These are phyloP conservation scores for Eulemur rufifrons DNA, from an alignment of 2,113 vertebrate genomes.

Conservation along the genomic window DNA sequence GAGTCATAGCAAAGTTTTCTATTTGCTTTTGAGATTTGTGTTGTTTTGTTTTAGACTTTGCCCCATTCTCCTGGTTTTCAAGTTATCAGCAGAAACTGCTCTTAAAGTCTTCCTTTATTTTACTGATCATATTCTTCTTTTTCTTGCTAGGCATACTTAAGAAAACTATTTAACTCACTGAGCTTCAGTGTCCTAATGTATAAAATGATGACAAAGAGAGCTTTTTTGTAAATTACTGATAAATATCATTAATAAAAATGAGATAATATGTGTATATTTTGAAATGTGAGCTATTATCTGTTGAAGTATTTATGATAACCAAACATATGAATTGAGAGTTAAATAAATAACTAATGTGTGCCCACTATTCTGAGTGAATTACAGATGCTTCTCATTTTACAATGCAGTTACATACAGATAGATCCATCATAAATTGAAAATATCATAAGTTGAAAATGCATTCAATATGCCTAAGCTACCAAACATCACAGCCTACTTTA, in stretches of 20 bases:
- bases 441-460: background rate
- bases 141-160: background rate
- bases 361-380: background rate
- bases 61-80: background rate
- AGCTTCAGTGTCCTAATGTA: background rate
- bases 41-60: background rate
- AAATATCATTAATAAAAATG: background rate
- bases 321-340: background rate
- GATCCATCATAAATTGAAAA: background rate
- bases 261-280: background rate
- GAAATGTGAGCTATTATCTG: background rate
- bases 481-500: background rate
- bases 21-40: background rate
- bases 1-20: background rate
- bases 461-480: background rate
- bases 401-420: background rate
- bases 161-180: background rate
- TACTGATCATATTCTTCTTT: background rate
- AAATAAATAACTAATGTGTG: background rate
- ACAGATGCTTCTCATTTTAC: background rate
- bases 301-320: background rate
- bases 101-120: background rate
- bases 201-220: background rate
- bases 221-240: background rate
- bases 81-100: background rate